phyloP scores from a whole-genome alignment of 2,797 vertebrate genomes.

The Urophycis tenuis region DNA sequence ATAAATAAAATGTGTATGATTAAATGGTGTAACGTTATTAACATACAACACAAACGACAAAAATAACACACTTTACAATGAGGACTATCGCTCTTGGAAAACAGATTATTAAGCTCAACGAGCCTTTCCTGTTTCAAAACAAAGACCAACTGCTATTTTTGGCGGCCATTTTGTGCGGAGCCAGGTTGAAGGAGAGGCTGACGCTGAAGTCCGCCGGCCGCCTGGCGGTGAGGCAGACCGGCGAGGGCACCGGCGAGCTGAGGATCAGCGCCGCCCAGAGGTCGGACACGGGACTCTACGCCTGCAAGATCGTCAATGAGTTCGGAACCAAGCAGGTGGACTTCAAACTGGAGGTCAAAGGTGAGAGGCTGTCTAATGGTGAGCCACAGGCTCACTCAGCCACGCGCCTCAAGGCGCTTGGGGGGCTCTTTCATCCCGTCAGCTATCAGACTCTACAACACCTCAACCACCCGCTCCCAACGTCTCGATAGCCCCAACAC shows the following conservation, averaged over 20 bases:
- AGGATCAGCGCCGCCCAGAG: slow-evolving; percentile 75
- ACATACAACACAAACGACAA: no score
- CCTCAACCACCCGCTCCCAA: no score
- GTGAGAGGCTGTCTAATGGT: no score
- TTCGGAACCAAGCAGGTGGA: slow-evolving; percentile 79
- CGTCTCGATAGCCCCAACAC: no score
- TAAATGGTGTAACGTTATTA: background rate
- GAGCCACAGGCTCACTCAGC: no score
- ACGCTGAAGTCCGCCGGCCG: slow-evolving; percentile 73
- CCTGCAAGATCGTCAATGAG: slow-evolving; percentile 83
- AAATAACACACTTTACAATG: no score
- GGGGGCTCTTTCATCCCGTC: no score
- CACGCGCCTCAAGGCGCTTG: no score
- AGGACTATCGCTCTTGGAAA: background rate
- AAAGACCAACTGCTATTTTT: background rate
- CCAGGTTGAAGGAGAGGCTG: slow-evolving; percentile 83
- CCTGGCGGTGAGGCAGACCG: slow-evolving; percentile 63
- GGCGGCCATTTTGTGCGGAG: slow-evolving; percentile 29
- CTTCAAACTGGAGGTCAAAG: slow-evolving; percentile 82
- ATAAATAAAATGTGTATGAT: background rate
- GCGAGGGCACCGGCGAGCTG: slow-evolving; percentile 69
- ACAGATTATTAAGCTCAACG: background rate
- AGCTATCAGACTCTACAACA: no score
- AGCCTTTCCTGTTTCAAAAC: background rate
- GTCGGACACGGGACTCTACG: slow-evolving; percentile 78